phyloP scores from a whole-genome alignment of 2,888 invertebrate species.

The Nudaria mundana region DNA sequence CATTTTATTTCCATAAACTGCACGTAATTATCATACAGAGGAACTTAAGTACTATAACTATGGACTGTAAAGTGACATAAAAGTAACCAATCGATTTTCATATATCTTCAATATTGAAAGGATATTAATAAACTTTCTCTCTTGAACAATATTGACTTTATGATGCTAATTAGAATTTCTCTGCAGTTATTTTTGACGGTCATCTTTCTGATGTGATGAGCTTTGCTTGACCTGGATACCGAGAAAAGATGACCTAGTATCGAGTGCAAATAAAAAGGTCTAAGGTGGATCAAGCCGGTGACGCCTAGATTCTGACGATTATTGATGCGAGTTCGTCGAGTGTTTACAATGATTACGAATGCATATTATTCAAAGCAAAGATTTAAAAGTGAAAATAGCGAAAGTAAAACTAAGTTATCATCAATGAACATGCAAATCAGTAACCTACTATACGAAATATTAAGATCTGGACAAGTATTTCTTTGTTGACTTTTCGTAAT shows the following conservation, averaged over 20 bases:
- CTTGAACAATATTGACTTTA: conserved; percentile 37
- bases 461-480: background rate
- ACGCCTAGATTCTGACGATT: conserved; percentile 18
- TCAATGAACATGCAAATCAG: background rate
- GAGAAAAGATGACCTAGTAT: conserved; percentile 39
- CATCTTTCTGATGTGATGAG: conserved; percentile 39
- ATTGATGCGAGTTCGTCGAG: conserved; percentile 9
- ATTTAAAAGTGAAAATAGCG: conserved; percentile 10
- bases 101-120: conserved; percentile 25
- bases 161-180: conserved; percentile 61
- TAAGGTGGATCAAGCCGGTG: conserved; percentile 12
- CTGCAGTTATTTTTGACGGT: conserved; percentile 46
- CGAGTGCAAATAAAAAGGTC: conserved; percentile 31
- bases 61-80: conserved; percentile 37
- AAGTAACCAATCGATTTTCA: conserved; percentile 31
- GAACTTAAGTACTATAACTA: conserved; percentile 23
- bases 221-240: conserved; percentile 53
- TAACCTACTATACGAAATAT: background rate
- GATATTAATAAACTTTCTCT: conserved; percentile 54
- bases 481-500: background rate
- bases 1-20: conserved; percentile 38
- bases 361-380: conserved; percentile 16
- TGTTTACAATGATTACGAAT: conserved; percentile 12
- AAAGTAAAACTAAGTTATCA: conserved; percentile 12
- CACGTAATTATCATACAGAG: conserved; percentile 44